Evolutionary conservation across 30 jellyfish, hydroid and myxozoan genomes (phyloP).

Genomic region (Hydra vulgaris): DNA sequence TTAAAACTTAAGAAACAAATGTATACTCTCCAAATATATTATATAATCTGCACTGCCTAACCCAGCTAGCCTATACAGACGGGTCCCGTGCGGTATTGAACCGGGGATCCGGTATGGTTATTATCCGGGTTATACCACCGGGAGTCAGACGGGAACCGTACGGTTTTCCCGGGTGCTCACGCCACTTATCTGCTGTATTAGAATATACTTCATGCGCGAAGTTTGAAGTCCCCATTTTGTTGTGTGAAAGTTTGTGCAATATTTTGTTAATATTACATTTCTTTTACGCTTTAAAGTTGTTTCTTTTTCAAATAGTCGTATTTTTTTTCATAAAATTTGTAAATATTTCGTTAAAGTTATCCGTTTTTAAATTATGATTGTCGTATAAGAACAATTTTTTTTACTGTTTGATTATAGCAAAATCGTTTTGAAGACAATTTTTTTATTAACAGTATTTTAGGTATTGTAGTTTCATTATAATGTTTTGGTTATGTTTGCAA

Average conservation of each 20-base stretch:
- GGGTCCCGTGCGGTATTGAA: not conserved
- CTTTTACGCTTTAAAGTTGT: not conserved
- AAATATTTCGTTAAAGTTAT: not conserved
- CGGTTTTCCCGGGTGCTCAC: not conserved
- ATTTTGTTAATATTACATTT: not conserved
- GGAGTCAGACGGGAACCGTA: not conserved
- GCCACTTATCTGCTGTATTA: not conserved
- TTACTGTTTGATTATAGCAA: not conserved
- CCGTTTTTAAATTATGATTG: not conserved
- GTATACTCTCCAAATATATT: no score
- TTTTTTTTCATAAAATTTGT: no score
- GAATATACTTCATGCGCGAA: not conserved
- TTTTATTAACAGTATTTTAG: not conserved
- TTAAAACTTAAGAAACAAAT: no score
- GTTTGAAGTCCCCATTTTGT: not conserved
- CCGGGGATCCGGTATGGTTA: not conserved
- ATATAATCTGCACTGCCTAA: no score
- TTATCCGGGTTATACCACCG: not conserved
- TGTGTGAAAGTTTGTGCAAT: not conserved
- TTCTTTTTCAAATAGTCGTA: not conserved
- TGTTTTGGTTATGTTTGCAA: not conserved
- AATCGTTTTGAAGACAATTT: not conserved
- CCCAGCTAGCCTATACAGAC: not conserved
- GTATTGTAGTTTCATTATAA: not conserved
- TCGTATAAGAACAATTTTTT: not conserved